Base-by-base conservation (phyloP, 2,888 invertebrate genomes). In the Cepaea hortensis region DNA sequence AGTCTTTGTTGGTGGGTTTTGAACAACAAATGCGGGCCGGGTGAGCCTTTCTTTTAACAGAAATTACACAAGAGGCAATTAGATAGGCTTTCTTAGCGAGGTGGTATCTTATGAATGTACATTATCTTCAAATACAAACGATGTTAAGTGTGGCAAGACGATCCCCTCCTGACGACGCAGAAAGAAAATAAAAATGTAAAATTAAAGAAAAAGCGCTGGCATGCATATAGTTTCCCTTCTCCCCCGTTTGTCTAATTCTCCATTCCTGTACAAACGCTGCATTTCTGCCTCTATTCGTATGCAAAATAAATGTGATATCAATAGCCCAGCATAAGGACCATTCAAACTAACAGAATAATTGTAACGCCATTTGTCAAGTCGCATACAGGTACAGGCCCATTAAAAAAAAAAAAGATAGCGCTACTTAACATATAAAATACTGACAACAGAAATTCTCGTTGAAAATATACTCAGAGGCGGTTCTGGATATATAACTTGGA, bases 221-320 rank as follows among this genome's bases (percentile, higher is more conserved):
- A 48, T 81, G n/a, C 65, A 48, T 3, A 11, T n/a, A 11, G 48
- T n/a, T 50, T 23, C 68, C 62, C 50, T n/a, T 70, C 20, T n/a
- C 15, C 23, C 68, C n/a, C n/a, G 9, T 3, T 70, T 48, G 11
- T 70, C 50, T 48, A 68, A 48, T 3, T 48, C 11, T 35, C 46
- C 70, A 81, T 48, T 81, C 65, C 81, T 48, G 50, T 48, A 81
- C 65, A 70, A 70, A 48, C 0, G 48, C 46, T 68, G 68, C 81
- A 70, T 50, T 70, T 81, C 50, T 68, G 70, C 50, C 50, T 13
- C 81, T 70, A 68, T 81, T 68, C 48, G 68, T 81, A 48, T 70
- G 81, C 23, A 46, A 48, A 81, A 81, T 81, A 81, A 62, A 79
- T 62, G 79, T 46, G 79, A 79, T 70, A 68, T 81, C 81, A 68